Conservation (phyloP, 2,797 vertebrate species). For the Harpagifer antarcticus region DNA sequence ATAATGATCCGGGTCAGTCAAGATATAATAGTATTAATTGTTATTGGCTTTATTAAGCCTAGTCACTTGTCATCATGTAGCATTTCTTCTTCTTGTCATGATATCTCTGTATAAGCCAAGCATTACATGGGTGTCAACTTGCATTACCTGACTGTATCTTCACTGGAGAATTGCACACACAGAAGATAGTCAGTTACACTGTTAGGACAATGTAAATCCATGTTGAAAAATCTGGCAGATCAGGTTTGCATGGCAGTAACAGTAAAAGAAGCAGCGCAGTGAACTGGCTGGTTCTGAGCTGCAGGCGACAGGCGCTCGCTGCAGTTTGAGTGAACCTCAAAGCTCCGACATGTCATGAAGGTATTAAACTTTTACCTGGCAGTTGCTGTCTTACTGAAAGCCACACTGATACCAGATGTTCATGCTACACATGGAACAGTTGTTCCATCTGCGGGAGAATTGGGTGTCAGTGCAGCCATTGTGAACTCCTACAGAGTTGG, state of each 20-base stretch:
- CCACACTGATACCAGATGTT: constrained; percentile 11
- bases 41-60: not conserved
- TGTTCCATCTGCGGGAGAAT: not conserved
- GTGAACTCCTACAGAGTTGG: not conserved
- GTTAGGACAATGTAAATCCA: constrained; percentile 7
- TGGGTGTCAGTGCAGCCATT: not conserved
- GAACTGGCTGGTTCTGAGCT: constrained; percentile 5
- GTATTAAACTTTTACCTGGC: not conserved
- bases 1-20: not conserved
- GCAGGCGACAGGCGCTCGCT: not conserved
- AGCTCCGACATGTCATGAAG: constrained; percentile 8
- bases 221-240: constrained; percentile 14
- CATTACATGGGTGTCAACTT: not conserved
- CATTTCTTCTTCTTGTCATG: not conserved
- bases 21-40: not conserved
- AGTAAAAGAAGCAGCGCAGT: constrained; percentile 5
- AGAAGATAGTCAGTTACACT: not conserved
- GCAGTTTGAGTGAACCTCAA: constrained; percentile 12
- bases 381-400: constrained; percentile 12
- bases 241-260: not conserved
- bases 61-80: not conserved
- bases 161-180: not conserved
- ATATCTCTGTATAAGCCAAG: not conserved
- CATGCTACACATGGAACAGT: not conserved
- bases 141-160: not conserved